phyloP scores from a whole-genome alignment of 2,888 invertebrate species.

The Falcaria lacertinaria region DNA sequence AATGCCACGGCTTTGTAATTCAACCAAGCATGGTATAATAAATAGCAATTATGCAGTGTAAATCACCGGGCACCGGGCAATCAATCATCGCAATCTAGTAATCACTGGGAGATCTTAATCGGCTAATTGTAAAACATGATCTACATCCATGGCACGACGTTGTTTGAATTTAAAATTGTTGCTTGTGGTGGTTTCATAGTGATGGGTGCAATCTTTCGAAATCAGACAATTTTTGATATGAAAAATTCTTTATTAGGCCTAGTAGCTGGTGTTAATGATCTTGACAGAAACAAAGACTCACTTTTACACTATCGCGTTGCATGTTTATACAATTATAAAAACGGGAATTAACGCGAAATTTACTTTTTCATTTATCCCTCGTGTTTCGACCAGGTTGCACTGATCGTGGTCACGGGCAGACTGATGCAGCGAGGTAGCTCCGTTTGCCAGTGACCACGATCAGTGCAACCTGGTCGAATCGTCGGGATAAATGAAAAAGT shows the following conservation, averaged over 20 bases:
- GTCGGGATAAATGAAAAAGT: too few relatives aligned
- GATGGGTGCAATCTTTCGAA: background rate
- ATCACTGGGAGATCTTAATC: constrained; percentile 6
- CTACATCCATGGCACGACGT: background rate
- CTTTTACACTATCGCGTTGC: too few relatives aligned
- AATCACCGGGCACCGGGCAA: constrained; percentile 8
- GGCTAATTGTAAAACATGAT: constrained; percentile 1
- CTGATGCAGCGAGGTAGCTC: too few relatives aligned
- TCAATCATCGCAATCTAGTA: constrained; percentile 8
- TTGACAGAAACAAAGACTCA: too few relatives aligned
- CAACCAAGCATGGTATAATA: constrained; percentile 7
- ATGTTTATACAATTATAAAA: too few relatives aligned
- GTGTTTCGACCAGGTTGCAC: too few relatives aligned
- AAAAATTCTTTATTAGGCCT: background rate
- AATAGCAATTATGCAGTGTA: constrained; percentile 13
- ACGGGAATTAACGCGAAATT: too few relatives aligned
- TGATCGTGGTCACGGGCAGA: too few relatives aligned
- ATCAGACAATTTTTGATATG: background rate
- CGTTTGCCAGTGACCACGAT: too few relatives aligned
- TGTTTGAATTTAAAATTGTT: background rate
- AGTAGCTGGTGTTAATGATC: too few relatives aligned
- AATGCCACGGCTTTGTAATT: background rate
- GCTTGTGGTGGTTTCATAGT: background rate
- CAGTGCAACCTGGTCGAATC: too few relatives aligned
- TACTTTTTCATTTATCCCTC: too few relatives aligned